These are phyloP conservation scores for Pseudotriccus pelzelni DNA, from an alignment of 2,797 vertebrate species.

Conservation along the genomic window DNA sequence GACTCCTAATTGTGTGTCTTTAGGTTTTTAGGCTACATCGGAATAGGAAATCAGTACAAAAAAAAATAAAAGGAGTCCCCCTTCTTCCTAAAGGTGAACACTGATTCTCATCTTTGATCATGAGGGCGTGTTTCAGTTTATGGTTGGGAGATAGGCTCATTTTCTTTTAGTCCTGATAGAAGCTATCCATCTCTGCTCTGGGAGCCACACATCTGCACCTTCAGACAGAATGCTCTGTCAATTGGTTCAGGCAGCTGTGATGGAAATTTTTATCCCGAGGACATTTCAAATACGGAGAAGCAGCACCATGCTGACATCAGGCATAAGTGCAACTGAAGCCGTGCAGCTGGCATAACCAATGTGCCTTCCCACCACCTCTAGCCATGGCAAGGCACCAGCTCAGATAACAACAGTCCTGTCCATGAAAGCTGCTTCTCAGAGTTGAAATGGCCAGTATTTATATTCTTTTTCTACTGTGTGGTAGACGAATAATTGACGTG, in stretches of 20 bases:
- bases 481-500: neutral
- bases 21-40: neutral
- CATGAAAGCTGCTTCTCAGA: neutral
- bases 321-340: neutral
- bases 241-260: conserved; percentile 43
- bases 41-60: neutral
- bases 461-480: neutral
- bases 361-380: neutral
- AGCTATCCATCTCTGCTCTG: conserved; percentile 34
- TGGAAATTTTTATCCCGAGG: conserved; percentile 54
- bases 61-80: neutral
- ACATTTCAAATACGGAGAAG: conserved; percentile 32
- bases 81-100: neutral
- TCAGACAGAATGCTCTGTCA: conserved; percentile 38
- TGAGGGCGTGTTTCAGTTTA: neutral
- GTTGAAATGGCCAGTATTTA: neutral
- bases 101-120: neutral
- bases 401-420: neutral
- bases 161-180: neutral
- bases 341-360: neutral
- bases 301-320: conserved; percentile 24
- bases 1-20: neutral
- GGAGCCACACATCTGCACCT: conserved; percentile 18
- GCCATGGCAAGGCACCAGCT: neutral
- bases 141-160: neutral